Evolutionary conservation across 2,888 invertebrate genomes (phyloP), one percentile per base, ranked within the genome.

Genomic region (Caenorhabditis angaria): DNA sequence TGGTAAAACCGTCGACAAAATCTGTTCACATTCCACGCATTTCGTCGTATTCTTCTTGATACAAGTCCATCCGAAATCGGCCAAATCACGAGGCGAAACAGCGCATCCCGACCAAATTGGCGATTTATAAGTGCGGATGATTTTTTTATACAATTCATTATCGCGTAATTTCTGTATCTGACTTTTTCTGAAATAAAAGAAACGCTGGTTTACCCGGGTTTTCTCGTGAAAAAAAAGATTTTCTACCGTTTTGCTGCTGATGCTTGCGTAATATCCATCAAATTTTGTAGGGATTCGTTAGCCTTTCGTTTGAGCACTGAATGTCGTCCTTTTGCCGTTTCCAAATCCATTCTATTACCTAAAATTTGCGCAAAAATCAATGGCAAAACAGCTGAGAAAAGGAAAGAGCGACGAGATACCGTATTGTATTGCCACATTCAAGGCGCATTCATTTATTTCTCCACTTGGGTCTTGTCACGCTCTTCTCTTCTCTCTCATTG

Each of bases 21-120:
- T 50, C 28, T 66, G 62, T 20, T 66, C 60, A 51, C 78, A 78
- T 29, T 66, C 67, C 0, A 60, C 56, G 35, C 78, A 78, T 56
- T 76, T 55, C 0, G 71, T 72, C 27, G 29, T 14, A 50, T 76
- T 65, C 10, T 72, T 65, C 57, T 67, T 67, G 12, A 74, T 47
- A 47, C 66, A 64, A 54, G 55, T 58, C 78, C 78, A 78, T 22
- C 78, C 78, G 55, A 55, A 74, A 29, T 70, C 70, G 0, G 72
- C 78, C 28, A 78, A 60, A n/a, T 78, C 76, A 12, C 74, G 64
- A n/a, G 76, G 74, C 0, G 70, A 60, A 20, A 75, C 60, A n/a
- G 67, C 70, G 53, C 69, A 69, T 32, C 69, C 69, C 48, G 55
- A 66, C 69, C 69, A 69, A 18, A 41, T 27, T 20, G 73, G 73